These are phyloP conservation scores for Heteractis magnifica DNA, from an alignment of 92 coral and sea anemone species.

Conservation along the genomic window DNA sequence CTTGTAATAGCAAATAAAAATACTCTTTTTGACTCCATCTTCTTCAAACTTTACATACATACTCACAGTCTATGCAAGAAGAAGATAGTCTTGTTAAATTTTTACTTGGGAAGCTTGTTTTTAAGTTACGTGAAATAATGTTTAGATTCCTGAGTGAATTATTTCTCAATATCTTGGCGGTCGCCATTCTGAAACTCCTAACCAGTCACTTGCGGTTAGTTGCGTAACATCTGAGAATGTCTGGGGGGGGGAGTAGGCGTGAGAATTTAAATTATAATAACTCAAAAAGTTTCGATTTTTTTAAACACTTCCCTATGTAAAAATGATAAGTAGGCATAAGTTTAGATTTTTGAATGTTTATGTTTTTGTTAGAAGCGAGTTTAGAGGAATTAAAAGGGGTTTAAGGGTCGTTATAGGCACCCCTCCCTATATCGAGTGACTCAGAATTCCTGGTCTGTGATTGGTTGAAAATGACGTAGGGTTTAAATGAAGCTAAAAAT, in stretches of 20 bases:
- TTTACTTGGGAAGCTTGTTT: neutral
- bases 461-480: slow-evolving; percentile 52
- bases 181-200: slow-evolving; percentile 35
- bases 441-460: slow-evolving; percentile 21
- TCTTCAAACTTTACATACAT: neutral
- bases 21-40: neutral
- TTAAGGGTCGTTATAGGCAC: neutral
- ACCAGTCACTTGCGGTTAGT: slow-evolving; percentile 14
- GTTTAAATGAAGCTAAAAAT: slow-evolving; percentile 36
- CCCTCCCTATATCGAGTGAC: slow-evolving; percentile 33
- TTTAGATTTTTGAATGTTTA: neutral
- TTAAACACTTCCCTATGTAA: neutral
- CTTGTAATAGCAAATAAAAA: neutral
- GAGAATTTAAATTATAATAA: neutral
- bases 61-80: slow-evolving; percentile 43
- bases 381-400: neutral
- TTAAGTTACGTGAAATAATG: slow-evolving; percentile 9
- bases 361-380: neutral
- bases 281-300: neutral
- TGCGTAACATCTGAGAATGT: slow-evolving; percentile 32
- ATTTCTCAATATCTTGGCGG: slow-evolving; percentile 25
- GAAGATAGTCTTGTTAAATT: slow-evolving; percentile 17
- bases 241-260: slow-evolving; percentile 5
- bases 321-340: neutral
- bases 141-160: neutral